A percentile compares a stretch with the other conserved stretches of the same genome.
These are phyloP conservation scores for Hetaerina titia DNA, from an alignment of 2,888 invertebrate species.

Conservation along the genomic window DNA sequence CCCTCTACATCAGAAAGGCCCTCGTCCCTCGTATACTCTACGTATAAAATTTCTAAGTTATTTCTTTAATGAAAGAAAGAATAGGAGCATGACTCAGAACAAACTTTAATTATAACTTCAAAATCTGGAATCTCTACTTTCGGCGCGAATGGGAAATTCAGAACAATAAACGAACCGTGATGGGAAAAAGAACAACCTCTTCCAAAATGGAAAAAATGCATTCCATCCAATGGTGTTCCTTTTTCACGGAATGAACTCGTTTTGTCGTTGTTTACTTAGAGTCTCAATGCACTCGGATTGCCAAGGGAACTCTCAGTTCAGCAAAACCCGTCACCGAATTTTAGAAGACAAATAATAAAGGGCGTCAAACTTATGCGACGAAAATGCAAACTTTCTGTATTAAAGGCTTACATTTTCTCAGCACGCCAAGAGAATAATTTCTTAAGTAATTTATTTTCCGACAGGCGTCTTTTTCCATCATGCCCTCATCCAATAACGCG, in stretches of 20 bases:
- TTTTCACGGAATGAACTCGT: neutral
- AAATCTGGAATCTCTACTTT: neutral
- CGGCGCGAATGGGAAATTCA: neutral
- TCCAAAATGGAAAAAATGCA: neutral
- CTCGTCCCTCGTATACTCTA: too few relatives aligned
- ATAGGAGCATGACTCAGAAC: too few relatives aligned
- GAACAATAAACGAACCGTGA: neutral
- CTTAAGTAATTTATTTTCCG: conserved; percentile 5
- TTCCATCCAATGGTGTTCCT: neutral
- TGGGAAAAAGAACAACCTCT: neutral
- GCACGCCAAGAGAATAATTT: neutral
- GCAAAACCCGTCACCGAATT: neutral
- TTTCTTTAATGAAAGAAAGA: too few relatives aligned
- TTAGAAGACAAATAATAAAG: neutral
- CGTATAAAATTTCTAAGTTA: too few relatives aligned
- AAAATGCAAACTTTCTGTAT: neutral
- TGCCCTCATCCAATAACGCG: conserved; percentile 22
- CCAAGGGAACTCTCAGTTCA: neutral
- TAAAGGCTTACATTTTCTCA: neutral
- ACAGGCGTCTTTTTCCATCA: conserved; percentile 23
- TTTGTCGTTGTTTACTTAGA: neutral
- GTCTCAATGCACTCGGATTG: neutral
- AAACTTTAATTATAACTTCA: too few relatives aligned
- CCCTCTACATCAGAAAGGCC: too few relatives aligned
- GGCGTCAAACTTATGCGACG: neutral